phyloP scores from a whole-genome alignment of 2,797 vertebrate genomes.

The Rhinogobio ventralis region DNA sequence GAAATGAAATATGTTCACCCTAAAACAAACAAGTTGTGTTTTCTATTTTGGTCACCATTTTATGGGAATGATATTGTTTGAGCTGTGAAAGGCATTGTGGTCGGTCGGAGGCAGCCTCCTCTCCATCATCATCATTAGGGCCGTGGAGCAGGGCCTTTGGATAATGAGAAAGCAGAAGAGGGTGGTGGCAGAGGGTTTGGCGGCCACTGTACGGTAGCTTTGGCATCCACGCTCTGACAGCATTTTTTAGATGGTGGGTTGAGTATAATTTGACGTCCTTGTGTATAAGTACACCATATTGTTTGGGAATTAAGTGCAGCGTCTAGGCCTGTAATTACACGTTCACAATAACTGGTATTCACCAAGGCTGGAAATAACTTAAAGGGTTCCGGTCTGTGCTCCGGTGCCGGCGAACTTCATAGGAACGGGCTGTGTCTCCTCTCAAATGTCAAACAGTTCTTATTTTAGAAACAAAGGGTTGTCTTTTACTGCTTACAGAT shows the following conservation, averaged over 20 bases:
- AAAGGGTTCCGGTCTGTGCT: conserved; percentile 78
- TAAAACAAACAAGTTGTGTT: conserved; percentile 47
- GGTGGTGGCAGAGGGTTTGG: conserved; percentile 63
- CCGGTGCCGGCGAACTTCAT: conserved; percentile 67
- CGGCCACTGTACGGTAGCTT: conserved; percentile 62
- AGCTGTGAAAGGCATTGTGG: conserved; percentile 62
- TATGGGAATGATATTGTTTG: conserved; percentile 51
- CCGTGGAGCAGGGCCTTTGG: conserved; percentile 46
- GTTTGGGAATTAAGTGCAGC: conserved; percentile 85
- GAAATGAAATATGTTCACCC: conserved; percentile 19
- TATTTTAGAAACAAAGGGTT: conserved; percentile 76
- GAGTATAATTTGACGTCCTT: conserved; percentile 77
- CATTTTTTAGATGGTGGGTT: conserved; percentile 58
- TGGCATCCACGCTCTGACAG: conserved; percentile 52
- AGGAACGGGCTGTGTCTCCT: conserved; percentile 75
- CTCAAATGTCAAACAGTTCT: conserved; percentile 75
- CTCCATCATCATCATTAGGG: conserved; percentile 59
- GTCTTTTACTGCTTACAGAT: conserved; percentile 76
- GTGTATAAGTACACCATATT: conserved; percentile 83
- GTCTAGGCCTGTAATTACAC: conserved; percentile 82
- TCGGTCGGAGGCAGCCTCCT: conserved; percentile 51
- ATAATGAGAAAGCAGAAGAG: conserved; percentile 64
- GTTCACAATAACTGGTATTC: conserved; percentile 80
- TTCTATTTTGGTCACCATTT: conserved; percentile 50
- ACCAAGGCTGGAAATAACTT: conserved; percentile 80